These are phyloP conservation scores for Cuculus canorus DNA, from an alignment of 2,797 vertebrate species.

Conservation along the genomic window DNA sequence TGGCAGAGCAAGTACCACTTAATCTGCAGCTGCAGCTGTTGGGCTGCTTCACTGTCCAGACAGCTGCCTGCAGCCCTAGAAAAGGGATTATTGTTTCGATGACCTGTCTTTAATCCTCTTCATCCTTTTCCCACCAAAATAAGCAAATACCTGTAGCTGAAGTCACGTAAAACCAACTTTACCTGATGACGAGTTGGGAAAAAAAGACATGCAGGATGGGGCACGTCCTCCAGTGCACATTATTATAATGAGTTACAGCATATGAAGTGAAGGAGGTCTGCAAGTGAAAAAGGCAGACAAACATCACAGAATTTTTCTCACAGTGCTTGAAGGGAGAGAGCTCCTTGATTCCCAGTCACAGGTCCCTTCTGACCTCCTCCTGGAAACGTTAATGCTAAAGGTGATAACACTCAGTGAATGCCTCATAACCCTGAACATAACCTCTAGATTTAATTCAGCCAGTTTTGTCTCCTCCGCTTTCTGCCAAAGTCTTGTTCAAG, in stretches of 20 bases:
- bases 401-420: not conserved
- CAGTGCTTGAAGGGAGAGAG: not conserved
- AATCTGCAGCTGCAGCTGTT: not conserved
- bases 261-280: not conserved
- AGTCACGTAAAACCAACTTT: not conserved
- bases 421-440: not conserved
- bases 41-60: not conserved
- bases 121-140: not conserved
- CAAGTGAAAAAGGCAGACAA: not conserved
- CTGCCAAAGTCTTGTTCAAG: not conserved
- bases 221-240: not conserved
- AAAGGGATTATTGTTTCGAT: not conserved
- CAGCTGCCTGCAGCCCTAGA: not conserved
- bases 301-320: not conserved
- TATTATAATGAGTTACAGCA: not conserved
- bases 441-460: slow-evolving; percentile 46
- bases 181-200: not conserved
- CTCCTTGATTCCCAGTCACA: slow-evolving; percentile 5
- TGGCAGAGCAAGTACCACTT: not conserved
- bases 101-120: not conserved
- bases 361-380: slow-evolving; percentile 5
- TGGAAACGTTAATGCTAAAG: slow-evolving; percentile 13
- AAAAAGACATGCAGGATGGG: accelerated
- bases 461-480: slow-evolving; percentile 18
- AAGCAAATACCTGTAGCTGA: not conserved